phyloP scores from a whole-genome alignment of 2,888 invertebrate genomes.

The Cremastinae sp. region DNA sequence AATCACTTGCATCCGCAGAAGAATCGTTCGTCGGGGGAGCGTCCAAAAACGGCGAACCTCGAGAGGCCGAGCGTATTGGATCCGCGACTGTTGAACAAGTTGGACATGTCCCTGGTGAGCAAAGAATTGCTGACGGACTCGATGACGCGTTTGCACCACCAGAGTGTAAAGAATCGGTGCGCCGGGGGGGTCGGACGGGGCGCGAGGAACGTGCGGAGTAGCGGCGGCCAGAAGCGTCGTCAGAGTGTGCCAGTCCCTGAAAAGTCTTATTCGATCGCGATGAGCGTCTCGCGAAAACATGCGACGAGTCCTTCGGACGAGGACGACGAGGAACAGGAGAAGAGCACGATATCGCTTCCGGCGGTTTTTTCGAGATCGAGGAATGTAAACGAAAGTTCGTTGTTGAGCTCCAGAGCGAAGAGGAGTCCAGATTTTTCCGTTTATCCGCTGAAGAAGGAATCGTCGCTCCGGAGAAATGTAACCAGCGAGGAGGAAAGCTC shows the following conservation, averaged over 20 bases:
- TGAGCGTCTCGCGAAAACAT: conserved; percentile 45
- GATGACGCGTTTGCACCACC: conserved; percentile 68
- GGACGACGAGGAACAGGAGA: conserved; percentile 43
- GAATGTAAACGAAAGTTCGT: conserved; percentile 65
- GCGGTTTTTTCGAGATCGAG: conserved; percentile 10
- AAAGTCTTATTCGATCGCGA: conserved; percentile 47
- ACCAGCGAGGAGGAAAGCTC: conserved; percentile 52
- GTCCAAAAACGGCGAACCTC: conserved; percentile 83
- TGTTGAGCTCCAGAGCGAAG: conserved; percentile 52
- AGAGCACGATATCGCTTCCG: conserved; percentile 58
- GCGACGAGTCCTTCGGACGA: conserved; percentile 29
- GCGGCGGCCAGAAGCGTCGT: conserved; percentile 61
- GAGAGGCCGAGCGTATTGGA: conserved; percentile 83
- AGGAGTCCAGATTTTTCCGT: conserved; percentile 41
- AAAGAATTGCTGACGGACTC: conserved; percentile 81
- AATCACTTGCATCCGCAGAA: conserved; percentile 33
- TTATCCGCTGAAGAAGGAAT: conserved; percentile 64
- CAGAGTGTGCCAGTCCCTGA: conserved; percentile 62
- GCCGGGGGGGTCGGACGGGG: conserved; percentile 62
- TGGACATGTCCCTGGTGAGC: conserved; percentile 83
- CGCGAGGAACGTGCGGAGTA: conserved; percentile 18
- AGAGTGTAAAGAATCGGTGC: conserved; percentile 56
- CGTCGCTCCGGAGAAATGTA: conserved; percentile 28
- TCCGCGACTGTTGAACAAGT: conserved; percentile 81
- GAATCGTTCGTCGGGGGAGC: conserved; percentile 56